Conservation (phyloP, 2,797 vertebrate genomes). For the Pygocentrus nattereri region DNA sequence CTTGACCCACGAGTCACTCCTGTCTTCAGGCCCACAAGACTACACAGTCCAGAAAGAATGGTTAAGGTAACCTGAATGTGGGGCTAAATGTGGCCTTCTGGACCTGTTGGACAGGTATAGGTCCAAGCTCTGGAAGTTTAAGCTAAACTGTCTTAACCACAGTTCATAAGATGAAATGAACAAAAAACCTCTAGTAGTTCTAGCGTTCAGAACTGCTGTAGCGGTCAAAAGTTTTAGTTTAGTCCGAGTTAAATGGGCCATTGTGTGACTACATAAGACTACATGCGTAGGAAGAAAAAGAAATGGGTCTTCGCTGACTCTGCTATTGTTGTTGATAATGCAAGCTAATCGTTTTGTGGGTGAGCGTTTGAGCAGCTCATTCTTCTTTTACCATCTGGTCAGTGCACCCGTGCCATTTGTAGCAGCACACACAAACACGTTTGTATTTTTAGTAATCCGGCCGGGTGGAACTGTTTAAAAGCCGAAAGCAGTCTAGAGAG, state of each 20-base stretch:
- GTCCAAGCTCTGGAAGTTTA: neutral
- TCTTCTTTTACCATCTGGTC: constrained; percentile 23
- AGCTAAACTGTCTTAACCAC: neutral
- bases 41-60: constrained; percentile 64
- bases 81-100: constrained; percentile 64
- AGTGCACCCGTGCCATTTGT: neutral
- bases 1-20: constrained; percentile 66
- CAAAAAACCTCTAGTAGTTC: constrained; percentile 22
- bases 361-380: neutral
- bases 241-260: neutral
- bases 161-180: constrained; percentile 52
- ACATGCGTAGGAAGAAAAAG: neutral
- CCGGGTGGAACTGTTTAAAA: neutral
- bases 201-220: neutral
- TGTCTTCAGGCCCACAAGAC: constrained; percentile 63
- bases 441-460: constrained; percentile 4
- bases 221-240: neutral
- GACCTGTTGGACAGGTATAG: constrained; percentile 21
- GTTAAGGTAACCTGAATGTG: constrained; percentile 67
- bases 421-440: neutral
- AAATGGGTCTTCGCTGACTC: neutral
- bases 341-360: constrained; percentile 16
- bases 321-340: constrained; percentile 9
- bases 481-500: neutral
- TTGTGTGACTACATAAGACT: neutral